Evolutionary conservation across 2,888 invertebrate genomes (phyloP), one percentile per base, ranked within the genome.

Genomic region (Neoascia interrupta): DNA sequence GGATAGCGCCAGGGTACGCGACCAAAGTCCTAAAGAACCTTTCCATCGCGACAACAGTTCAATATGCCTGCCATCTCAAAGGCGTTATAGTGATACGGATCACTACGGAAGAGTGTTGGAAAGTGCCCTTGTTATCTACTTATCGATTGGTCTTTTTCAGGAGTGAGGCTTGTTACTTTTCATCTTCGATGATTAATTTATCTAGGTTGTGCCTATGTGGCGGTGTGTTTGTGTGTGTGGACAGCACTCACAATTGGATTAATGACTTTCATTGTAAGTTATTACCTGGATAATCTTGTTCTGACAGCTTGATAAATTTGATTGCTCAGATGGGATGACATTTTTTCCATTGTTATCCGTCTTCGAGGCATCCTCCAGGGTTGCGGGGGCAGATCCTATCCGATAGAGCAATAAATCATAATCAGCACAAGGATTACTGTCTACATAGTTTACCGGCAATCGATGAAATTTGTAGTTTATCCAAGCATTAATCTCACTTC

Each of bases 241-340:
- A 72, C 54, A 41, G 34, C 47, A 53, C 51, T 60, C 79, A 66
- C 72, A 79, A 72, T 79, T 72, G 79, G 79, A 79, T 79, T 79
- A 79, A 79, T 79, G 79, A 79, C 79, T 79, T 79, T 79, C 60
- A 72, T 72, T 79, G 79, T 79, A 79, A 79, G 79, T 79, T 79
- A 79, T 79, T 79, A 79, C 79, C 79, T 79, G 79, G 72, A 68
- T 79, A 79, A 79, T 79, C 79, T 72, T 72, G 66, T 72, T 72
- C 72, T 72, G 79, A 79, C 79, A 72, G 66, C 66, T 79, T 79
- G 79, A 79, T 79, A 79, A 72, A 79, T 79, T 60, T 66, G 72
- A 79, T 72, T 79, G 66, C 45, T 72, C 43, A 45, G 54, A 49
- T 23, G 72, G 66, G 72, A 79, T 79, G 79, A 72, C 79, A 79